Conservation (phyloP, 2,888 invertebrate genomes). For the Hymenopus coronatus region DNA sequence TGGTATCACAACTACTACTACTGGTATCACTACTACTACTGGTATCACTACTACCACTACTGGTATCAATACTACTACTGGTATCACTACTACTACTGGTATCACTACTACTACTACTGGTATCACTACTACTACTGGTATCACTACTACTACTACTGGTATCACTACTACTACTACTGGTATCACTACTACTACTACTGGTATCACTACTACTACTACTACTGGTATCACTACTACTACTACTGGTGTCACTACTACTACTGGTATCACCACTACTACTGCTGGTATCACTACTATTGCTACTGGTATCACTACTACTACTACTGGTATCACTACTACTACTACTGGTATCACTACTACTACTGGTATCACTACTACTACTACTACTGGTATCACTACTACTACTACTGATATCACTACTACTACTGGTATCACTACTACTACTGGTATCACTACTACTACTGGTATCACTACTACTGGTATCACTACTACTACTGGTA, state of each 20-base stretch:
- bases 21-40: background rate
- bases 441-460: background rate
- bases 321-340: background rate
- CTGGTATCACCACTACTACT: too few relatives aligned
- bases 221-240: background rate
- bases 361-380: background rate
- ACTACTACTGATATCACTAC: background rate
- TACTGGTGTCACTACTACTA: background rate
- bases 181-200: background rate
- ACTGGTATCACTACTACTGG: background rate
- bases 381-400: background rate
- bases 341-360: background rate
- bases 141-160: background rate
- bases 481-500: background rate
- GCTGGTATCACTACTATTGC: background rate
- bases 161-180: background rate
- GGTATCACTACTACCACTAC: background rate
- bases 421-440: background rate
- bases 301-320: background rate
- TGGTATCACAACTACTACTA: background rate
- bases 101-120: background rate
- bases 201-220: background rate
- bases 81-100: background rate
- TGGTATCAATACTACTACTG: too few relatives aligned
- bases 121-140: background rate